Percentiles rank a stretch among this genome's conserved stretches.
Conservation (phyloP, 2,113 vertebrate genomes). For the Corvus cornix region DNA sequence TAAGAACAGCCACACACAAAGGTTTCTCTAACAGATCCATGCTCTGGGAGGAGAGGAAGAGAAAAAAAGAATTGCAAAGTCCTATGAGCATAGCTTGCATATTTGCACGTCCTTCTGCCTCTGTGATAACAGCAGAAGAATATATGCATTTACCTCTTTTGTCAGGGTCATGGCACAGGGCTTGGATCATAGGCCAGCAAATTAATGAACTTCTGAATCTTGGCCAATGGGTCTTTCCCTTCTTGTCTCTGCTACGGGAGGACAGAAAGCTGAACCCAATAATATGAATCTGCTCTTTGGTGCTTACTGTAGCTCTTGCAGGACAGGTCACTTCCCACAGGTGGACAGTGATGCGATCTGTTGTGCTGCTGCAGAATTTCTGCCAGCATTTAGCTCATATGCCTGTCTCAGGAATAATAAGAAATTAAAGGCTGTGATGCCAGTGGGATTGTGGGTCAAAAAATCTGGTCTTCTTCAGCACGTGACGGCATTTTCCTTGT, state of each 20-base stretch:
- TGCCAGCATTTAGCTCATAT: not conserved
- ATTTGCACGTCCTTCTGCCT: not conserved
- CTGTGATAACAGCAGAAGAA: not conserved
- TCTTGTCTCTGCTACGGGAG: not conserved
- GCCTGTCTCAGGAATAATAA: not conserved
- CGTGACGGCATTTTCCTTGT: not conserved
- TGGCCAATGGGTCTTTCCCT: not conserved
- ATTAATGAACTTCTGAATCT: not conserved
- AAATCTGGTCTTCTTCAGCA: not conserved
- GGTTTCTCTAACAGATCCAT: not conserved
- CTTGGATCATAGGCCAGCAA: not conserved
- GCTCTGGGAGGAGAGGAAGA: not conserved
- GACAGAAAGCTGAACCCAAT: not conserved
- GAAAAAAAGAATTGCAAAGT: not conserved
- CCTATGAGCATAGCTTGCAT: rapidly evolving
- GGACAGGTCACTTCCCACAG: not conserved
- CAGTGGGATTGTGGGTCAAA: not conserved
- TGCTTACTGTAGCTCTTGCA: not conserved
- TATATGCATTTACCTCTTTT: not conserved
- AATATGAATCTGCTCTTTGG: not conserved
- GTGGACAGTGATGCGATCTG: not conserved
- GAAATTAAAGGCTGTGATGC: not conserved
- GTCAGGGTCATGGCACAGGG: not conserved
- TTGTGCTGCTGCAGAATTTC: not conserved
- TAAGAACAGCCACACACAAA: not conserved